These are phyloP conservation scores for Clostera curtula DNA, from an alignment of 2,888 invertebrate species.

Conservation along the genomic window DNA sequence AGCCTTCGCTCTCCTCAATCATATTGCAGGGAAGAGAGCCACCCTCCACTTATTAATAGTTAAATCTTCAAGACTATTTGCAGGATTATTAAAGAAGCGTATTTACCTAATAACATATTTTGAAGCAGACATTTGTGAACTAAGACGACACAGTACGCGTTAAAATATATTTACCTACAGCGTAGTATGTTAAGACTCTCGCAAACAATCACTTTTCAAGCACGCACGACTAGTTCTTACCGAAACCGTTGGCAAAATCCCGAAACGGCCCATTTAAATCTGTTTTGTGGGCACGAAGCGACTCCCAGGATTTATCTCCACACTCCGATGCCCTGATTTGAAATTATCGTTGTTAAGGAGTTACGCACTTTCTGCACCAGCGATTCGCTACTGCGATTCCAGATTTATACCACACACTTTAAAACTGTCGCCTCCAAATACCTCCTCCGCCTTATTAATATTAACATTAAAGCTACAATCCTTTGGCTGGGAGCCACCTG, in stretches of 20 bases:
- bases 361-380: constrained; percentile 52
- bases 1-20: no score
- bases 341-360: constrained; percentile 58
- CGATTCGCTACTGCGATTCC: constrained; percentile 47
- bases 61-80: no score
- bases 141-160: no score
- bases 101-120: no score
- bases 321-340: constrained; percentile 49
- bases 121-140: no score
- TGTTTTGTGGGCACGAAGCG: constrained; percentile 38
- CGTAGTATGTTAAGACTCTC: constrained; percentile 8
- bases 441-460: background rate
- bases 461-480: constrained; percentile 10
- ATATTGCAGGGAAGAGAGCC: no score
- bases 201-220: constrained; percentile 15
- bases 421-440: constrained; percentile 10
- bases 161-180: no score
- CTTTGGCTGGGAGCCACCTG: constrained; percentile 3
- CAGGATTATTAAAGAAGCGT: no score
- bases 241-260: constrained; percentile 19
- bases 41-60: no score
- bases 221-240: constrained; percentile 10
- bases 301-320: constrained; percentile 46
- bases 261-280: constrained; percentile 49
- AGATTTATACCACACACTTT: constrained; percentile 44